Conservation (phyloP, 1,140 invertebrate genomes). For the Onthophagus taurus region DNA sequence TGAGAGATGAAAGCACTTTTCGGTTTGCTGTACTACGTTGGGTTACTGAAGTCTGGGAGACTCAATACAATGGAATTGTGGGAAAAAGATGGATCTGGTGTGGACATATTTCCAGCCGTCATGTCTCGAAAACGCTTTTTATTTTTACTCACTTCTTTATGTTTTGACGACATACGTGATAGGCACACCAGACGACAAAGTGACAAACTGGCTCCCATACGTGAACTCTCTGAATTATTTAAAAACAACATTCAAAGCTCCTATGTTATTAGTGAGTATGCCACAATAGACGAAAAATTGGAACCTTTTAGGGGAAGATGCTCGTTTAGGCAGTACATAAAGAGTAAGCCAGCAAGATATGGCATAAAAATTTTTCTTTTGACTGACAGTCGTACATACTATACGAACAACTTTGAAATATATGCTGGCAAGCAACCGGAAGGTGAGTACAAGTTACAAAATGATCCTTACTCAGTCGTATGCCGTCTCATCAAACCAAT, state of each 20-base stretch:
- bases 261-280: neutral
- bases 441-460: neutral
- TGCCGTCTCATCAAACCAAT: neutral
- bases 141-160: slow-evolving; percentile 10
- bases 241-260: neutral
- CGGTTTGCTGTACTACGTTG: slow-evolving; percentile 3
- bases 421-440: slow-evolving; percentile 18
- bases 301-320: slow-evolving; percentile 30
- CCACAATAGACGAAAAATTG: slow-evolving; percentile 36
- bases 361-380: slow-evolving; percentile 22
- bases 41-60: neutral
- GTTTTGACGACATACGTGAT: slow-evolving; percentile 19
- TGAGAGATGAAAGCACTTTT: slow-evolving; percentile 6
- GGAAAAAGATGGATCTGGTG: neutral
- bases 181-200: slow-evolving; percentile 22
- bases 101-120: slow-evolving; percentile 1
- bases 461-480: slow-evolving; percentile 1
- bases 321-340: slow-evolving; percentile 9
- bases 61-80: slow-evolving; percentile 8
- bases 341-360: slow-evolving; percentile 30
- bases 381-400: slow-evolving; percentile 25
- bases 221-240: neutral
- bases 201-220: slow-evolving; percentile 26
- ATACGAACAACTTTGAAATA: slow-evolving; percentile 30
- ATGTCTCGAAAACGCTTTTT: slow-evolving; percentile 7